phyloP scores from a whole-genome alignment of 2,888 invertebrate species.

The Eucera pruinosa region DNA sequence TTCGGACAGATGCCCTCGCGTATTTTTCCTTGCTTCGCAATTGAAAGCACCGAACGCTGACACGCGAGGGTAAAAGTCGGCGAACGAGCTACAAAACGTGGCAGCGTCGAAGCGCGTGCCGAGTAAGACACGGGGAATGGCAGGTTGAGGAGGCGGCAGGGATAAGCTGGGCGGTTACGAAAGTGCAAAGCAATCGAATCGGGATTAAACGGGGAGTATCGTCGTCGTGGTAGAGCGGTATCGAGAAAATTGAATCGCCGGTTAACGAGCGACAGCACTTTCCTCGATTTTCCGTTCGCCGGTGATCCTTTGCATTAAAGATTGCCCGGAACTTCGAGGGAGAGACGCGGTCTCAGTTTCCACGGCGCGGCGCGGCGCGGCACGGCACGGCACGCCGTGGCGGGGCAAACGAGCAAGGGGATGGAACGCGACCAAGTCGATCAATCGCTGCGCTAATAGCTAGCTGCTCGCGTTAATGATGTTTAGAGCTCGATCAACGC shows the following conservation, averaged over 20 bases:
- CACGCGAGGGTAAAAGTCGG: too few species aligned
- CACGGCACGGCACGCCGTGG: too few species aligned
- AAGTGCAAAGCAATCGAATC: conserved; percentile 31
- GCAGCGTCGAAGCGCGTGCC: too few species aligned
- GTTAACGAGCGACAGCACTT: conserved; percentile 25
- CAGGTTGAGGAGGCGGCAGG: too few species aligned
- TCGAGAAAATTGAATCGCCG: conserved; percentile 36
- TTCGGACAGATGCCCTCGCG: too few species aligned
- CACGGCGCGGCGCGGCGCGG: too few species aligned
- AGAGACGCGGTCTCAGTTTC: too few species aligned
- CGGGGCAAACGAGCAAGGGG: too few species aligned
- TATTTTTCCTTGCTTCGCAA: too few species aligned
- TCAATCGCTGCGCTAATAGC: conserved; percentile 21
- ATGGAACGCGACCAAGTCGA: conserved; percentile 4
- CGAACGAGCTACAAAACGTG: too few species aligned
- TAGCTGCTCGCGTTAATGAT: conserved; percentile 12
- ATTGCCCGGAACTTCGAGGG: background rate
- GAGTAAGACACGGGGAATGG: too few species aligned
- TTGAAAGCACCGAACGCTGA: too few species aligned
- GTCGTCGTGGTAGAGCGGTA: background rate
- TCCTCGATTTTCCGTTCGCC: conserved; percentile 24
- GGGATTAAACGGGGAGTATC: conserved; percentile 28
- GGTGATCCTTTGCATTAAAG: conserved; percentile 35
- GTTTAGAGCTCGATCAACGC: background rate
- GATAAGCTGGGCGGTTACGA: conserved; percentile 14